Percentiles rank a stretch among this genome's conserved stretches.
Evolutionary conservation across 2,113 vertebrate genomes (phyloP).

Genomic region (Craseonycteris thonglongyai): DNA sequence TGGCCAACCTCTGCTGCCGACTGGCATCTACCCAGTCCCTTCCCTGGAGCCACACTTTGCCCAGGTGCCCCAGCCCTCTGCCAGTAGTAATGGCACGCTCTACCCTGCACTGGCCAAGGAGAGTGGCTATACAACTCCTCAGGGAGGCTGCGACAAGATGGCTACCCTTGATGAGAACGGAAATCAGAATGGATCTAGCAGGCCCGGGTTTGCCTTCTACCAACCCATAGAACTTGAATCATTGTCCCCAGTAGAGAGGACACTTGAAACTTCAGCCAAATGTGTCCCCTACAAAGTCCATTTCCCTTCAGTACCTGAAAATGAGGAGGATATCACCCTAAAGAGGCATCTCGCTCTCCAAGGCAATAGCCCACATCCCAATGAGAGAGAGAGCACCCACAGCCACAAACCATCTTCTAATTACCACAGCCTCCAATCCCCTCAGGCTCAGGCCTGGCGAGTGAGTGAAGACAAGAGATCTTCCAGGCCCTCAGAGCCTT

Average conservation of each 20-base stretch:
- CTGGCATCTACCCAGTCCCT: constrained; percentile 85
- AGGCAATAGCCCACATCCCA: constrained; percentile 8
- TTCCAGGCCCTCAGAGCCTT: constrained; percentile 56
- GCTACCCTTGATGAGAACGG: constrained; percentile 78
- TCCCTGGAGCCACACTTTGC: constrained; percentile 89
- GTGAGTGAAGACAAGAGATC: constrained; percentile 61
- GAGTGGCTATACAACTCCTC: constrained; percentile 69
- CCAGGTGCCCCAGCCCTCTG: constrained; percentile 82
- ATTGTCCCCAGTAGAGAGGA: constrained; percentile 61
- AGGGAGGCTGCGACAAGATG: constrained; percentile 24
- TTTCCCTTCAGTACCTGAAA: constrained; percentile 61
- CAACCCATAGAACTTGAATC: constrained; percentile 62
- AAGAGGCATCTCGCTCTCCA: constrained; percentile 51
- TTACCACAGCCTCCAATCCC: constrained; percentile 64
- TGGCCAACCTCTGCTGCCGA: constrained; percentile 84
- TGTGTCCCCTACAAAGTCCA: constrained; percentile 73
- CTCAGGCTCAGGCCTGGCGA: constrained; percentile 51
- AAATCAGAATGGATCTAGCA: constrained; percentile 82
- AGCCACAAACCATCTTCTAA: constrained; percentile 45
- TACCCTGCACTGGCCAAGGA: constrained; percentile 90
- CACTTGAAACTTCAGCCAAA: constrained; percentile 70
- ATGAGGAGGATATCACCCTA: neutral
- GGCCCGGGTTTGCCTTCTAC: constrained; percentile 62
- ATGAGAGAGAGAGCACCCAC: constrained; percentile 1
- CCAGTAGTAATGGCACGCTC: constrained; percentile 71